Evolutionary conservation across 2,888 invertebrate genomes (phyloP), one percentile per base, ranked within the genome.

Genomic region (Heliconius ismenius): DNA sequence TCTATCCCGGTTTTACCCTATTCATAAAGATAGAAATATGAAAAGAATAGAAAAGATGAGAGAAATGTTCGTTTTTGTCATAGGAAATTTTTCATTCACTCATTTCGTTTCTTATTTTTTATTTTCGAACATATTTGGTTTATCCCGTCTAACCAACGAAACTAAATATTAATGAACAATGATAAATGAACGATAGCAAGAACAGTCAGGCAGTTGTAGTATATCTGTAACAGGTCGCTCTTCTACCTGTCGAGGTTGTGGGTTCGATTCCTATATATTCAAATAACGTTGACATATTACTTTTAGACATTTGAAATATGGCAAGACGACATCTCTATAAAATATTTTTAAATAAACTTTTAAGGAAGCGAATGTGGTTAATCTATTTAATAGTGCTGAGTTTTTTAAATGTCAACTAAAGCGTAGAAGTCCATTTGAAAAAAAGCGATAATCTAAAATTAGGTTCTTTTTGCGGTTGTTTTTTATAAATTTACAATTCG

Each of bases 401-500:
- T 32, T 36, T 36, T 70, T 58, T 58, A 36, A 36, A 6, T 24
- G 36, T 58, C 70, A 70, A 58, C 58, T 70, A 58, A 70, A 70
- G 58, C 70, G 70, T 70, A 36, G 24, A 58, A 58, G 58, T 36
- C 15, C 4, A 54, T 54, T 58, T 6, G 2, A n/a, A 54, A 70
- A 70, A 32, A 58, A 15, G 15, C n/a, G 58, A 54, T 58, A 13
- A 32, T 70, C 70, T 70, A 70, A 70, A 70, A 21, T 70, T 70
- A 70, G 36, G 70, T 36, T 24, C 36, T 70, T 58, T 70, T 70
- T 70, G 58, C 1, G n/a, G 32, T 32, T 1, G 70, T 58, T 70
- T 70, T n/a, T 70, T 70, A 36, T 58, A 15, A 15, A 70, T 36
- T 58, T 36, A 32, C 58, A 58, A 58, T 70, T 36, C 36, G 54